Evolutionary conservation across 2,113 vertebrate species (phyloP).

Genomic region (Coptodon rendalli): DNA sequence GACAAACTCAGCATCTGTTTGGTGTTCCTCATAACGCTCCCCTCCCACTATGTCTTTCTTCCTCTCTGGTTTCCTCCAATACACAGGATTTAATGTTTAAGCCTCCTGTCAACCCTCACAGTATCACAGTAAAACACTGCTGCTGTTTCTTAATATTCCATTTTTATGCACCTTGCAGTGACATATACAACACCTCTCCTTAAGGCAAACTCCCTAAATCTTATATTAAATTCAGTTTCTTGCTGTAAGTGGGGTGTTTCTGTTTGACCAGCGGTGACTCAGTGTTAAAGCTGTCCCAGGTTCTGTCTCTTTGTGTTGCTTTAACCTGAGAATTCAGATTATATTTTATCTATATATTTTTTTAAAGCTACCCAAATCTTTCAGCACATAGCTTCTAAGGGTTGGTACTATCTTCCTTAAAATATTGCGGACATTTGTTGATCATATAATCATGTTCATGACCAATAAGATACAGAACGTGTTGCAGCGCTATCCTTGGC

Average conservation of each 20-base stretch:
- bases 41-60: not conserved
- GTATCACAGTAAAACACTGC: not conserved
- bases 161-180: constrained; percentile 21
- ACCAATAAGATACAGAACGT: not conserved
- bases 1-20: constrained; percentile 65
- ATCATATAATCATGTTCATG: not conserved
- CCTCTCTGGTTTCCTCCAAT: not conserved
- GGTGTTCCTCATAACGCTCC: constrained; percentile 14
- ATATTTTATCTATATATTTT: not conserved
- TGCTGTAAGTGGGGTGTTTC: not conserved
- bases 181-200: not conserved
- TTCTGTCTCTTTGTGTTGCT: not conserved
- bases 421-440: not conserved
- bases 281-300: not conserved
- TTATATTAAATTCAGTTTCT: not conserved
- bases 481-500: not conserved
- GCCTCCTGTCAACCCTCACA: constrained; percentile 2
- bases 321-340: not conserved
- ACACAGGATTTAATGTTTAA: constrained; percentile 15
- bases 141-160: constrained; percentile 11
- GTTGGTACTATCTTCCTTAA: not conserved
- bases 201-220: not conserved
- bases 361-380: not conserved
- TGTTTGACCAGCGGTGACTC: not conserved
- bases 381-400: not conserved